Base-by-base conservation (phyloP, 2,888 invertebrate species). In the Eurytoma californica region DNA sequence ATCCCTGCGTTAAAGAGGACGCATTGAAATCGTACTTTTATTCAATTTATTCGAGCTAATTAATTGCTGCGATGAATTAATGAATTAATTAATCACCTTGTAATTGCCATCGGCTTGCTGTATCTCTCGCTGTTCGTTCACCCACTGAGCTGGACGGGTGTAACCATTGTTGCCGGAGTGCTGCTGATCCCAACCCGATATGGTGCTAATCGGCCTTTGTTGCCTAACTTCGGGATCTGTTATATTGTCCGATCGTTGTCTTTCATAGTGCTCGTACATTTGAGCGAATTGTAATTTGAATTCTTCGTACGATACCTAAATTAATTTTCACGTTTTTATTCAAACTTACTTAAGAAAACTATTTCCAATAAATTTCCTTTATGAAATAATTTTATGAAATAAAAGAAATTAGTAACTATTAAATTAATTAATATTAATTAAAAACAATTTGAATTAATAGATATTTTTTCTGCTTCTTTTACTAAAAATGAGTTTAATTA, bases 261-360 rank as follows among this genome's bases (percentile, higher is more conserved):
- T 94, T 88, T 98, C 98, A 89, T 98, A 98, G 88, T 97, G 97
- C 88, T 97, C 97, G 89, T 97, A 97, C 97, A 98, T 97, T 91
- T 98, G 97, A 51, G 98, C 97, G 91, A 98, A 98, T 90, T 98
- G 98, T 7, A 98, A 93, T 88, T 97, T 97, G 91, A 98, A 99
- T 90, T 99, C 98, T 92, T 99, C 98, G 90, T 98, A 98, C 0
- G 98, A 98, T 12, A 99, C 97, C 97, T 97, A 47, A 30, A 63
- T 0, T 55, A 20, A 67, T 18, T 58, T 9, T 58, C 4, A n/a
- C 12, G 39, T 18, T 57, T 47, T 65, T 18, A 30, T 28, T 24
- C 49, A 30, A 47, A 2, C 24, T 9, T n/a, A n/a, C n/a, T 16
- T 49, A 12, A 60, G 16, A 61, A 5, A 28, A 53, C 14, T 18